Conservation (phyloP, 2,888 invertebrate genomes). For the Torymus auratus region DNA sequence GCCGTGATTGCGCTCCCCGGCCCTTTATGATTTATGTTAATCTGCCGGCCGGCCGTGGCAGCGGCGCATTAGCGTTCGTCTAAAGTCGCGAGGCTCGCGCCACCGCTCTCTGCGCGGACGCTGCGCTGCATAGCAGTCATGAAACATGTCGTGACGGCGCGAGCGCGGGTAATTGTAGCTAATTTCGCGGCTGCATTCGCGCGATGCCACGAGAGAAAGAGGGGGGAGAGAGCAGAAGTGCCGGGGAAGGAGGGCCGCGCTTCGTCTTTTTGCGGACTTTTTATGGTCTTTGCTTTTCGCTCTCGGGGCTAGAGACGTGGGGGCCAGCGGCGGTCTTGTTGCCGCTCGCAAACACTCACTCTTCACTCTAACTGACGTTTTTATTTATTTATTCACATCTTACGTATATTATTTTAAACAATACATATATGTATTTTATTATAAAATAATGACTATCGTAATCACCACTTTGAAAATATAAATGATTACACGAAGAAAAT, state of each 20-base stretch:
- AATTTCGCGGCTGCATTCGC: conserved; percentile 42
- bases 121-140: conserved; percentile 24
- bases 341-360: not conserved
- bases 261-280: not conserved
- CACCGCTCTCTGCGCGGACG: not conserved
- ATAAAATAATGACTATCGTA: not conserved
- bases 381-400: too few relatives aligned
- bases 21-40: conserved; percentile 52
- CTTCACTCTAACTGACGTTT: too few relatives aligned
- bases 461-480: not conserved
- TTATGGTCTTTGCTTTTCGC: conserved; percentile 3
- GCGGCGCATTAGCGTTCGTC: conserved; percentile 27
- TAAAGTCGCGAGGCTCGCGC: too few relatives aligned
- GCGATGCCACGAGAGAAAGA: conserved; percentile 13
- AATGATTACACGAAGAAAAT: conserved; percentile 13
- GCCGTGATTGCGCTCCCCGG: conserved; percentile 31
- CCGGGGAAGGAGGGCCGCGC: too few relatives aligned
- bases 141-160: conserved; percentile 46
- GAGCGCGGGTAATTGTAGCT: conserved; percentile 45
- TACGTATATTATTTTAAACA: too few relatives aligned
- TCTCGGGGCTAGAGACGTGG: conserved; percentile 1
- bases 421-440: too few relatives aligned
- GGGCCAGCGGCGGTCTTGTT: not conserved
- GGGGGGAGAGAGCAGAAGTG: not conserved
- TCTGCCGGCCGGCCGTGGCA: conserved; percentile 3